Evolutionary conservation across 2,797 vertebrate species (phyloP).

Genomic region (Cossypha niveicapilla): DNA sequence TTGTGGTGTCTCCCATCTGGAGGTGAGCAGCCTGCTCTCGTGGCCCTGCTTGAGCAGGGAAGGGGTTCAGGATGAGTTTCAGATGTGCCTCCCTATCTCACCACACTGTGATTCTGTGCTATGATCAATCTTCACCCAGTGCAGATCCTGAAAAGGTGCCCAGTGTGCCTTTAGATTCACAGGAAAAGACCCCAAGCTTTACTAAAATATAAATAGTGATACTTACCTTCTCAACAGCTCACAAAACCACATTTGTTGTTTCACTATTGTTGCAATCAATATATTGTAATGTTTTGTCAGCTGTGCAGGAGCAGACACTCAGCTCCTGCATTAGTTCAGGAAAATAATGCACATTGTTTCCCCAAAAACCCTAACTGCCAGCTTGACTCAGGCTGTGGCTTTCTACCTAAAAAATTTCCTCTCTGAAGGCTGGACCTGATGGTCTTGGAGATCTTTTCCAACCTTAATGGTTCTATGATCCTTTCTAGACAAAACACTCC

Average conservation of each 20-base stretch:
- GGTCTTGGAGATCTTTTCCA: background rate
- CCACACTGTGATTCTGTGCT: background rate
- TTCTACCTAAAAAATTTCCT: background rate
- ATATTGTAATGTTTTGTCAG: background rate
- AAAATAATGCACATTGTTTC: background rate
- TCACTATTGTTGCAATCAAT: background rate
- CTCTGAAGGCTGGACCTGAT: background rate
- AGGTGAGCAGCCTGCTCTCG: background rate
- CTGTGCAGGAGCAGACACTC: background rate
- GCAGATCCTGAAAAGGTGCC: background rate
- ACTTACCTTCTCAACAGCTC: background rate
- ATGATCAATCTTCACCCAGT: background rate
- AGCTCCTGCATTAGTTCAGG: background rate
- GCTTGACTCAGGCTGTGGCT: background rate
- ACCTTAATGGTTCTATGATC: fast-evolving
- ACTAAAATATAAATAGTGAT: background rate
- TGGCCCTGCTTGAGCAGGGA: background rate
- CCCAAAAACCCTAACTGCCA: background rate
- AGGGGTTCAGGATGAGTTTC: background rate
- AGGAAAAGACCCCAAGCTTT: background rate
- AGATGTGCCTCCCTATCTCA: background rate
- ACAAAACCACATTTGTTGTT: background rate
- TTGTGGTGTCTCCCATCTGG: background rate
- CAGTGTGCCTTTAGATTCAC: background rate
- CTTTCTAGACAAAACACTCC: background rate